Base-by-base conservation (phyloP, 2,888 invertebrate genomes). In the Cordilura impudica region DNA sequence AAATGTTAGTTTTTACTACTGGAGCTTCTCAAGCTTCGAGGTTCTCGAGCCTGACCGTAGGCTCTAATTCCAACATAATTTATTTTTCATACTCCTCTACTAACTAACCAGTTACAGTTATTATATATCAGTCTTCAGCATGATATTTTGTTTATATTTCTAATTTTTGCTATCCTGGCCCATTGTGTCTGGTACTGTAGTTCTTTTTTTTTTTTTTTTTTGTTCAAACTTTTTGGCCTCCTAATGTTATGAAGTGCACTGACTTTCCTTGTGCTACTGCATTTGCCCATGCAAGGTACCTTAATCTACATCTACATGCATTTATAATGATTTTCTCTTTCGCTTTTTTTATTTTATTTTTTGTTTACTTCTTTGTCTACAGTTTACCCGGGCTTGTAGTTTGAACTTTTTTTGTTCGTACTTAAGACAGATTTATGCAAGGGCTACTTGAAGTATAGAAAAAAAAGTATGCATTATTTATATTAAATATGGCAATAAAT, bases 401-500 rank as follows among this genome's bases (percentile, higher is more conserved):
- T 8, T 45, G 49, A 23, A 14, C 39, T 16, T 58, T 4, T 12
- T 35, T 23, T 4, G 47, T 45, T 18, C 10, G n/a, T 78, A 12
- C 47, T 19, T 61, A 54, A 71, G 66, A 75, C 54, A 66, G 66
- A 74, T 75, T 75, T 79, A 78, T 66, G 75, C 71, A 79, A 79
- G 79, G 79, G 79, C 70, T 71, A 58, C 56, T 71, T 61, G 56
- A 75, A 56, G 45, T 56, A 35, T 53, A 63, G n/a, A n/a, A 81
- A 31, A 74, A 74, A 65, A 81, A 81, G 61, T 76, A 82, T 81
- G 84, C 85, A 87, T 87, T 87, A 86, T 83, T 87, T 87, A 85
- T 83, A 83, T 76, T 86, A 87, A 87, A 87, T 86, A 87, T 85
- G 86, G 85, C 83, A 85, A 87, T 86, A 86, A 85, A 83, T 83